Evolutionary conservation across 2,888 invertebrate species (phyloP).

Genomic region (Disparrhopalites patrizii): DNA sequence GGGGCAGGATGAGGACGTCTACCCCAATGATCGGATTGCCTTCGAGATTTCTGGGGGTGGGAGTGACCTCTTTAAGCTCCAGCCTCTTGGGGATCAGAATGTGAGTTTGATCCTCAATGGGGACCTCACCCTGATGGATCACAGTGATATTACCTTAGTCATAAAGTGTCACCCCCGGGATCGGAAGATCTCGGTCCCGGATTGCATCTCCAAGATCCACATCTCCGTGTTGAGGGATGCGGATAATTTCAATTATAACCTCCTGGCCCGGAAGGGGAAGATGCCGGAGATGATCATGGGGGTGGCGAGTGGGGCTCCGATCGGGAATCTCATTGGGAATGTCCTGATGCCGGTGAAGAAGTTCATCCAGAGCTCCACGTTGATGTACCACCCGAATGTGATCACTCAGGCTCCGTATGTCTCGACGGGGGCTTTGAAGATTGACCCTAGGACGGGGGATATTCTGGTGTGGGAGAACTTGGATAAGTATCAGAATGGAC

Average conservation of each 20-base stretch:
- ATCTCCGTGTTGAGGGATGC: constrained; percentile 37
- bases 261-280: constrained; percentile 32
- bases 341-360: constrained; percentile 41
- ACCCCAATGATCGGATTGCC: constrained; percentile 42
- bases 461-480: constrained; percentile 47
- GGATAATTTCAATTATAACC: constrained; percentile 7
- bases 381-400: constrained; percentile 45
- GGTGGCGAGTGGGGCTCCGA: constrained; percentile 38
- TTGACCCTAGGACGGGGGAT: constrained; percentile 45
- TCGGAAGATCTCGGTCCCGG: constrained; percentile 41
- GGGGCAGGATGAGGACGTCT: constrained; percentile 69
- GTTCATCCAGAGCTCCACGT: constrained; percentile 31
- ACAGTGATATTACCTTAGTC: constrained; percentile 40
- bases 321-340: constrained; percentile 47
- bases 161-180: constrained; percentile 46
- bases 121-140: constrained; percentile 42
- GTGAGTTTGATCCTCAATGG: constrained; percentile 40
- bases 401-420: constrained; percentile 38
- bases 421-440: constrained; percentile 38
- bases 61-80: constrained; percentile 42
- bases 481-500: constrained; percentile 45
- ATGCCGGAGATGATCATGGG: constrained; percentile 46
- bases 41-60: constrained; percentile 47
- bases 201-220: constrained; percentile 44
- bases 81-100: constrained; percentile 34